Conservation (phyloP, 2,113 vertebrate species). For the Alethe castanea region DNA sequence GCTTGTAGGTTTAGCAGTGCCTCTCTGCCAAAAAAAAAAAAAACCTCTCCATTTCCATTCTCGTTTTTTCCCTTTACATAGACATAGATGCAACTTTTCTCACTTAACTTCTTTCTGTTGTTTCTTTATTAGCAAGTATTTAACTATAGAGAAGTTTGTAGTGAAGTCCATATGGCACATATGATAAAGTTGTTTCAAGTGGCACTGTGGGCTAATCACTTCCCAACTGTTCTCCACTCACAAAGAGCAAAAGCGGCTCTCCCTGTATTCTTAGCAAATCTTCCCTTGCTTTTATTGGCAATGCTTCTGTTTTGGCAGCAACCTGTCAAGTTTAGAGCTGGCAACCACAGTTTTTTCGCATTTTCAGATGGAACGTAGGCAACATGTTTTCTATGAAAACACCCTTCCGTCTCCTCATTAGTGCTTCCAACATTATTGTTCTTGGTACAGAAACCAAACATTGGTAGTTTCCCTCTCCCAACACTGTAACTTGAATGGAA, state of each 20-base stretch:
- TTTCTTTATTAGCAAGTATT: not conserved
- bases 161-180: not conserved
- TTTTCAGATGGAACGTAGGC: slow-evolving; percentile 33
- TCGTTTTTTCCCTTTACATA: not conserved
- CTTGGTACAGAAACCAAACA: slow-evolving; percentile 34
- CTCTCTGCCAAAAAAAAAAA: not conserved
- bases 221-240: not conserved
- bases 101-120: not conserved
- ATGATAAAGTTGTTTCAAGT: not conserved
- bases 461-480: slow-evolving; percentile 15
- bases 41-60: not conserved
- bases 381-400: slow-evolving; percentile 40
- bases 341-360: slow-evolving; percentile 21
- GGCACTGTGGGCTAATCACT: not conserved
- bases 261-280: slow-evolving; percentile 12
- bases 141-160: not conserved
- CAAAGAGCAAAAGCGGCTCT: not conserved
- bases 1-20: not conserved
- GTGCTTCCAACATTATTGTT: slow-evolving; percentile 36
- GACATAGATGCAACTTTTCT: not conserved
- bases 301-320: slow-evolving; percentile 51
- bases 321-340: slow-evolving; percentile 45
- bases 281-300: slow-evolving; percentile 51
- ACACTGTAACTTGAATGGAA: not conserved
- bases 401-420: slow-evolving; percentile 25